Conservation (phyloP, 2,113 vertebrate genomes). For the Suncus etruscus region DNA sequence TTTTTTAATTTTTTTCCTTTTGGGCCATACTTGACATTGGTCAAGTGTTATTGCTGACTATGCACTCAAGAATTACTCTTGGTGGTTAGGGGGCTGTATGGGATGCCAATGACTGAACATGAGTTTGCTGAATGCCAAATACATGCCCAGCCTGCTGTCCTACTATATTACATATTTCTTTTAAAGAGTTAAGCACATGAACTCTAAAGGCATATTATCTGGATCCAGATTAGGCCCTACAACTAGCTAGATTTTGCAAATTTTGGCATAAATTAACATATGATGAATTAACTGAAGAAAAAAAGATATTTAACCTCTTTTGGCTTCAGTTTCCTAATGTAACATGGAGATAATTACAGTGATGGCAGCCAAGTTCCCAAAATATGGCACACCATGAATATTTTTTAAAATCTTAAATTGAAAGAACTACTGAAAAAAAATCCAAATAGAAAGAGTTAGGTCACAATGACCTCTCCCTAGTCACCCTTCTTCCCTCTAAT, state of each 20-base stretch:
- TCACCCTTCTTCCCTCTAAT: neutral
- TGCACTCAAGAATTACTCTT: too few species aligned
- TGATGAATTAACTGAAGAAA: neutral
- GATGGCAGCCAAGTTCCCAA: neutral
- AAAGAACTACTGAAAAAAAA: neutral
- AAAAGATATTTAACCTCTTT: neutral
- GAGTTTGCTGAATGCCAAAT: too few species aligned
- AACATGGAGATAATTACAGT: neutral
- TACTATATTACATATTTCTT: neutral
- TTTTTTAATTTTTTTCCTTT: neutral
- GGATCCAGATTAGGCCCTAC: neutral
- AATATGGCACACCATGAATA: neutral
- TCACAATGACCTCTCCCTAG: neutral
- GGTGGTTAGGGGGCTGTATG: too few species aligned
- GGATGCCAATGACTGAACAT: too few species aligned
- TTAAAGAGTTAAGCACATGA: neutral
- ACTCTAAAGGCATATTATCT: neutral
- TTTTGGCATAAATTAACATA: neutral
- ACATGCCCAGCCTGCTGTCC: too few species aligned
- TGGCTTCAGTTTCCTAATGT: neutral
- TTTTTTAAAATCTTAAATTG: neutral
- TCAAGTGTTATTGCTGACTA: too few species aligned
- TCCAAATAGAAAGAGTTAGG: neutral
- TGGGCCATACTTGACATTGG: too few species aligned
- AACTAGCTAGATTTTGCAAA: neutral